Base-by-base conservation (phyloP, 2,888 invertebrate species). In the Trichopoda pennipes region DNA sequence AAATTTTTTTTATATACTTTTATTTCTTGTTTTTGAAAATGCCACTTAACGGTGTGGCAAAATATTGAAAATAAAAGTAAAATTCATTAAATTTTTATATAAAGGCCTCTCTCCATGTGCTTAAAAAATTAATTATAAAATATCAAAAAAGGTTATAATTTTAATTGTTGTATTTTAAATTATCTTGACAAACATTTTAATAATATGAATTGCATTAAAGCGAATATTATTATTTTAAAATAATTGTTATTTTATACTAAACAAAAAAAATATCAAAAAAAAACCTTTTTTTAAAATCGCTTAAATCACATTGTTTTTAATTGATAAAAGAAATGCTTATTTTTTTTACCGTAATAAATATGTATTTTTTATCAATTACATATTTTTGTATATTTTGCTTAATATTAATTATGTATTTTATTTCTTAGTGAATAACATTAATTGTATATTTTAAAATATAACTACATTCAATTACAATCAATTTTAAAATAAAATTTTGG, bases 241-340 rank as follows among this genome's bases (percentile, higher is more conserved):
- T 4, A 60, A 42, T 51, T 23, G 23, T 70, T 21, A 51, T 16
- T 66, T 47, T 28, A 47, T 44, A 28, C n/a, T 28, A 47, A 12
- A 63, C 47, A 17, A 35, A 66, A 74, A 56, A 56, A 44, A 75
- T 38, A 66, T 56, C 60, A 55, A 28, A 47, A 76, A 58, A 56
- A 42, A 81, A 81, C 73, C 73, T 74, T 74, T 32, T 58, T 82
- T 75, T 88, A 89, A 89, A 89, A 89, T 89, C 88, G 90, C 89
- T 88, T 89, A 87, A 88, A 89, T 89, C 89, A 89, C 89, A 89
- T 87, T 83, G 55, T 75, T 70, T 51, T 60, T 10, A 78, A 38
- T 72, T 61, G 32, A 51, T 75, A 38, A 82, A 74, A 51, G 49
- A 68, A 32, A 60, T 70, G 49, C n/a, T 42, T 74, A 47, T 17